A percentile compares a stretch with the other conserved stretches of the same genome.
Evolutionary conservation across 2,888 invertebrate species (phyloP).

Genomic region (Tachina grossa): DNA sequence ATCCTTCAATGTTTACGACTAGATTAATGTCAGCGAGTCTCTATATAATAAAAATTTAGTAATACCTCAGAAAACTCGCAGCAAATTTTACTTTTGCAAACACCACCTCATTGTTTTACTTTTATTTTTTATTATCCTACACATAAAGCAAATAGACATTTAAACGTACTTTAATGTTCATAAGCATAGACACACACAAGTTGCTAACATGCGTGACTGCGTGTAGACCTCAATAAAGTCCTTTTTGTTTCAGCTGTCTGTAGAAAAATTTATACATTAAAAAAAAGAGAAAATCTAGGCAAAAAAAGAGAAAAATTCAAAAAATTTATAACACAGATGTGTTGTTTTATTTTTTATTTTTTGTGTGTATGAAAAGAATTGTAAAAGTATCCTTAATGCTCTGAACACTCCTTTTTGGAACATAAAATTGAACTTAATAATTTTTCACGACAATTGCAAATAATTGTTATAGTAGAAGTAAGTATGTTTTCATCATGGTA

Average conservation of each 20-base stretch:
- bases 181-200: background rate
- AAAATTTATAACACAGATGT: background rate
- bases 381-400: too few species aligned
- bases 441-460: too few species aligned
- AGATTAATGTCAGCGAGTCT: constrained; percentile 13
- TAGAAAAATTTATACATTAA: background rate
- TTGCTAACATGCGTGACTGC: background rate
- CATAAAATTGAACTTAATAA: too few species aligned
- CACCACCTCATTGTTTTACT: constrained; percentile 5
- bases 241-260: background rate
- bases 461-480: too few species aligned
- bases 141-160: constrained; percentile 9
- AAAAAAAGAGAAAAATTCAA: background rate
- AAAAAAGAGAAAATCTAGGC: background rate
- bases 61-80: background rate
- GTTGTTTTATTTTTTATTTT: background rate
- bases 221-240: background rate
- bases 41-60: background rate
- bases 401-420: too few species aligned
- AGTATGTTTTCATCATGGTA: too few species aligned
- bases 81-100: constrained; percentile 19
- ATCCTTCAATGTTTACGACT: background rate
- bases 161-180: background rate
- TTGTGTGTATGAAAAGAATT: too few species aligned
- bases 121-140: constrained; percentile 3